These are phyloP conservation scores for Formica selysi DNA, from an alignment of 1,140 invertebrate species.

Conservation along the genomic window DNA sequence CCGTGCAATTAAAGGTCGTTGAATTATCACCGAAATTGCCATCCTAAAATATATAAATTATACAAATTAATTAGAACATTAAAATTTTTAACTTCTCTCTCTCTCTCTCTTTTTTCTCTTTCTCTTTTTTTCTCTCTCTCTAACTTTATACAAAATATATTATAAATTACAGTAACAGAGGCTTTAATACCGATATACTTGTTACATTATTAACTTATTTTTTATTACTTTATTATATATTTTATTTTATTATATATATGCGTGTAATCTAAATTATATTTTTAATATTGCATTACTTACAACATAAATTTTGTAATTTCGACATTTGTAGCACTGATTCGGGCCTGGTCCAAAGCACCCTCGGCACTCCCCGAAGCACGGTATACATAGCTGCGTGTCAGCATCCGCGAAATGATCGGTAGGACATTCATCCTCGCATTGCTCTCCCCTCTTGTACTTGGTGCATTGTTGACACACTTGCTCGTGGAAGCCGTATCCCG, in stretches of 20 bases:
- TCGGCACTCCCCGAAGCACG: constrained; percentile 93
- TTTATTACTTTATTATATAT: background rate
- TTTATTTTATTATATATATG: background rate
- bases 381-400: constrained; percentile 90
- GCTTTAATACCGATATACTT: background rate
- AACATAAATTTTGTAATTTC: constrained; percentile 94
- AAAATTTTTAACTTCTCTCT: background rate
- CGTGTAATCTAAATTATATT: background rate
- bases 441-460: constrained; percentile 94
- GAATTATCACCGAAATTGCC: constrained; percentile 87
- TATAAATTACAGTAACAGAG: background rate
- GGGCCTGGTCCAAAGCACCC: constrained; percentile 93
- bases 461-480: constrained; percentile 94
- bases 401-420: constrained; percentile 94
- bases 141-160: background rate
- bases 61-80: constrained; percentile 2
- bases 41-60: constrained; percentile 80
- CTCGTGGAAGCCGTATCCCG: constrained; percentile 94
- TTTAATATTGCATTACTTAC: constrained; percentile 79
- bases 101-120: too few relatives aligned
- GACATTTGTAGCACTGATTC: constrained; percentile 93
- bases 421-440: constrained; percentile 96
- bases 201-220: background rate
- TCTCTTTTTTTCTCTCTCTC: too few relatives aligned
- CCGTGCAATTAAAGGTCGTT: constrained; percentile 94